Conservation (phyloP, 2,113 vertebrate genomes). For the Campylomormyrus numenius region DNA sequence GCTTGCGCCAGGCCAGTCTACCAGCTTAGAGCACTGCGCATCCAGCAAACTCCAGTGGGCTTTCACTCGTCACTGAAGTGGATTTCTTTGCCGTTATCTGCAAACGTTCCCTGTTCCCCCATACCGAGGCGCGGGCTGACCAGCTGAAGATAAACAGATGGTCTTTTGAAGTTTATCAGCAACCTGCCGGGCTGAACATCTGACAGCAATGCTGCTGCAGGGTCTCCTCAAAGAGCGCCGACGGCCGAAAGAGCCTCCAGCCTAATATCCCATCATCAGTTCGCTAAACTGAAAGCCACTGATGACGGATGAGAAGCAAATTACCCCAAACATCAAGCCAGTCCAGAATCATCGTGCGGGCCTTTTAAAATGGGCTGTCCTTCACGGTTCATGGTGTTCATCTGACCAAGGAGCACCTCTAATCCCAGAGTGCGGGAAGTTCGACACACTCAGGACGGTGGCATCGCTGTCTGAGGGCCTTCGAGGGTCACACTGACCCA, state of each 20-base stretch:
- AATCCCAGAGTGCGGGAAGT: background rate
- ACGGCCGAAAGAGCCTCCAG: background rate
- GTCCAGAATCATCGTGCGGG: background rate
- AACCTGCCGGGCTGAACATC: background rate
- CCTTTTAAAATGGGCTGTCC: background rate
- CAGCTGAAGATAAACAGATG: background rate
- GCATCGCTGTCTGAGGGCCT: background rate
- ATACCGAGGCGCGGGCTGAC: background rate
- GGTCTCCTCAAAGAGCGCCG: background rate
- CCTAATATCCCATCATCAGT: background rate
- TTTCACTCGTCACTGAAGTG: background rate
- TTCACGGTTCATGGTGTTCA: background rate
- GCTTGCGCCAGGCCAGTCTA: background rate
- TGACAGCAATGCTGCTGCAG: background rate
- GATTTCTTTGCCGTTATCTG: background rate
- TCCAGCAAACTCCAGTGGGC: background rate
- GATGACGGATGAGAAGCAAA: background rate
- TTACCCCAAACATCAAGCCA: background rate
- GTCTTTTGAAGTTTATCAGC: background rate
- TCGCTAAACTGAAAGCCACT: background rate
- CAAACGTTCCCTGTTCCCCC: background rate
- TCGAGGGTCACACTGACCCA: background rate
- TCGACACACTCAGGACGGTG: background rate
- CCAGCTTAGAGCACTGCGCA: background rate
- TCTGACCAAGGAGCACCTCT: background rate